These are phyloP conservation scores for Pholis gunnellus DNA, from an alignment of 2,113 vertebrate species.

Conservation along the genomic window DNA sequence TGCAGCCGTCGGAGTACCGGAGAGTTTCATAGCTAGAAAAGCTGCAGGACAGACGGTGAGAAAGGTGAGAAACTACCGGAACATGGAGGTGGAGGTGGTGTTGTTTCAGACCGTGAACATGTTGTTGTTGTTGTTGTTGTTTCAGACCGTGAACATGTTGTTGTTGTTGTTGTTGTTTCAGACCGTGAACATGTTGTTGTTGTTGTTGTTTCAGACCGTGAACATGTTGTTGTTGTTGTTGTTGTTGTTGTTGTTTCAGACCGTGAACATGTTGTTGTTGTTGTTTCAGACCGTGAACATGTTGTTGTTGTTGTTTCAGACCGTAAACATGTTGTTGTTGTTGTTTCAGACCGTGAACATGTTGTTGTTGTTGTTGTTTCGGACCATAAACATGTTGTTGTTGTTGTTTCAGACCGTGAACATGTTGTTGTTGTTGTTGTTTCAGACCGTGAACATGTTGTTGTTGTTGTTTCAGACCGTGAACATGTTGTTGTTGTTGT, in stretches of 20 bases:
- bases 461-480: conserved; percentile 77
- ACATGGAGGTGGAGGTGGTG: background rate
- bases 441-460: conserved; percentile 84
- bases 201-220: no score
- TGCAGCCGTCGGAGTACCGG: conserved; percentile 89
- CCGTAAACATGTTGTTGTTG: background rate
- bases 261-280: conserved; percentile 72
- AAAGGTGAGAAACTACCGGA: conserved; percentile 82
- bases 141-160: conserved; percentile 63
- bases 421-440: conserved; percentile 20
- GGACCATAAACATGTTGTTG: no score
- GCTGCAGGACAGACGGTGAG: conserved; percentile 92
- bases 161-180: conserved; percentile 67
- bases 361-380: conserved; percentile 22
- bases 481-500: conserved; percentile 77
- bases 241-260: conserved; percentile 74
- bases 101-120: background rate
- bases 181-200: conserved; percentile 78
- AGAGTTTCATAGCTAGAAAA: conserved; percentile 92
- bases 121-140: background rate
- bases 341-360: conserved; percentile 83
- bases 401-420: conserved; percentile 83
- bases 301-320: background rate
- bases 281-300: conserved; percentile 82
- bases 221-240: background rate